phyloP scores from a whole-genome alignment of 2,113 vertebrate genomes.

The Corvus hawaiiensis region DNA sequence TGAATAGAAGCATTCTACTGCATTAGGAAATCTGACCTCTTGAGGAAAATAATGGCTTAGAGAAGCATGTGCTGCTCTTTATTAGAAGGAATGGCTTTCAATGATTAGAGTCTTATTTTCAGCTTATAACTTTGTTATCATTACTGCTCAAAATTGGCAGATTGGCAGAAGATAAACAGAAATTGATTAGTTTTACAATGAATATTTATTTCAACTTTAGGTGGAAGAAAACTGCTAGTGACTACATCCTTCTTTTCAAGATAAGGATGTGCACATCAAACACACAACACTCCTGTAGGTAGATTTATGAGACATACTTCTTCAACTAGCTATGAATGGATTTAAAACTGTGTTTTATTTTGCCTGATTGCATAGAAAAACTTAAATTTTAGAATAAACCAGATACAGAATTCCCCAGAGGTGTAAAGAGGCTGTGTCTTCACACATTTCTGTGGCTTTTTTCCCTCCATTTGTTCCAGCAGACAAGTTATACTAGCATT shows the following conservation, averaged over 20 bases:
- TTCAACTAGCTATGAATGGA: background rate
- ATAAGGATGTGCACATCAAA: background rate
- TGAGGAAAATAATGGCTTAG: background rate
- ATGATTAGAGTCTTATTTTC: background rate
- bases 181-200: background rate
- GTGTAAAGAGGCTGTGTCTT: background rate
- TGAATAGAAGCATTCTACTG: background rate
- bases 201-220: background rate
- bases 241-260: background rate
- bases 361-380: background rate
- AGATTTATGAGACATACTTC: background rate
- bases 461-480: background rate
- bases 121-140: background rate
- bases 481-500: background rate
- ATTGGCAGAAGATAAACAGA: background rate
- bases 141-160: background rate
- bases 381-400: background rate
- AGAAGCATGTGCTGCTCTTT: background rate
- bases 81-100: background rate
- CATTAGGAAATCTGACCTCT: background rate
- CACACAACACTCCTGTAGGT: background rate
- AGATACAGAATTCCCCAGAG: background rate
- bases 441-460: background rate
- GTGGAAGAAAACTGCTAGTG: background rate
- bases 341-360: background rate